phyloP scores from a whole-genome alignment of 1,140 invertebrate species.

The Samia ricini region DNA sequence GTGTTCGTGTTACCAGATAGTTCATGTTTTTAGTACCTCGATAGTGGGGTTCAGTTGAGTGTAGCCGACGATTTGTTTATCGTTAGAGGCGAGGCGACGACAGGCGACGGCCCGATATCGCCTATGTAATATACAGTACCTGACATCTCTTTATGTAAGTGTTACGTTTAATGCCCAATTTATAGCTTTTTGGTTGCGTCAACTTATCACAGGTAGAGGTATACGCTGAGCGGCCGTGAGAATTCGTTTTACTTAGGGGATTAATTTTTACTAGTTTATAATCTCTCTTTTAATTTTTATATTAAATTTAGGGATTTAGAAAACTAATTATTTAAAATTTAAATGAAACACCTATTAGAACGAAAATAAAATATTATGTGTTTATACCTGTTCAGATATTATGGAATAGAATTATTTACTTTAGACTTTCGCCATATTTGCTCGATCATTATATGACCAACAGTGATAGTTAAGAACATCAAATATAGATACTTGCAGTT shows the following conservation, averaged over 20 bases:
- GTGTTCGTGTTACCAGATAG: slow-evolving; percentile 67
- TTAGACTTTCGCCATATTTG: too few species aligned
- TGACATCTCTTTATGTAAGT: slow-evolving; percentile 64
- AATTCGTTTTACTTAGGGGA: slow-evolving; percentile 13
- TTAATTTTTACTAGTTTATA: slow-evolving; percentile 9
- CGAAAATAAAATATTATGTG: too few species aligned
- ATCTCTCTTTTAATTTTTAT: slow-evolving; percentile 10
- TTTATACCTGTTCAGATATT: too few species aligned
- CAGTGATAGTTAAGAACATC: too few species aligned
- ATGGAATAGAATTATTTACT: too few species aligned
- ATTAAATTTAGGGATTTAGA: neutral
- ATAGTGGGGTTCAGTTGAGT: slow-evolving; percentile 57
- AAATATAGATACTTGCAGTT: too few species aligned
- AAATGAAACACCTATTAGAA: neutral
- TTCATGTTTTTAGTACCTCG: slow-evolving; percentile 69
- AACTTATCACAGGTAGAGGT: slow-evolving; percentile 25
- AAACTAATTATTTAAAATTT: neutral
- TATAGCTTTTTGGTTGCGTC: slow-evolving; percentile 57
- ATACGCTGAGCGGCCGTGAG: slow-evolving; percentile 20
- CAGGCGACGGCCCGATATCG: slow-evolving; percentile 61
- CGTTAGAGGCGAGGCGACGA: slow-evolving; percentile 56
- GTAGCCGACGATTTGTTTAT: slow-evolving; percentile 69
- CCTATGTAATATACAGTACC: slow-evolving; percentile 37
- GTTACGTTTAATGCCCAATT: slow-evolving; percentile 64
- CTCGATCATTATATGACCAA: too few species aligned